These are phyloP conservation scores for Irena cyanogastra DNA, from an alignment of 2,113 vertebrate genomes.

Conservation along the genomic window DNA sequence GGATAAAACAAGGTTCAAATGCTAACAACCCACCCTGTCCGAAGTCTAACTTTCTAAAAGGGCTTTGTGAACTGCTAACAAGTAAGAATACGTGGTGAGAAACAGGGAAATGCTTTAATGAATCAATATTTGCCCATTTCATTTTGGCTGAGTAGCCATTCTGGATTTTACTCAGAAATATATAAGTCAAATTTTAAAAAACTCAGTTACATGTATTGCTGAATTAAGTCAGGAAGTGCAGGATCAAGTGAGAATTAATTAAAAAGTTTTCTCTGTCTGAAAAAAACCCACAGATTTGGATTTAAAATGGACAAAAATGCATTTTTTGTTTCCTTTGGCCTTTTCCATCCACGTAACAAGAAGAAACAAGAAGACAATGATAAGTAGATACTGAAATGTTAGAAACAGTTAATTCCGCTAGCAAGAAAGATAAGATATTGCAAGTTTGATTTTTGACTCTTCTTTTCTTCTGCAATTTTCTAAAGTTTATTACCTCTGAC, in stretches of 20 bases:
- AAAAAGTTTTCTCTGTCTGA: background rate
- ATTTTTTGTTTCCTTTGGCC: background rate
- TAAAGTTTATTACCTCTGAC: background rate
- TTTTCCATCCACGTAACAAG: background rate
- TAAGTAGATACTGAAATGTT: background rate
- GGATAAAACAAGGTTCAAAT: background rate
- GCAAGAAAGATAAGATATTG: background rate
- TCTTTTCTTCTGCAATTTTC: background rate
- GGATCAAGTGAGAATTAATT: background rate
- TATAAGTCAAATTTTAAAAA: background rate
- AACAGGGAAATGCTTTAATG: background rate
- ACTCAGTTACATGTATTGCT: rapidly evolving
- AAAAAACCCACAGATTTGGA: background rate
- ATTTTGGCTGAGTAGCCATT: background rate
- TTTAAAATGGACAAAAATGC: background rate
- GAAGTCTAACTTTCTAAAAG: background rate
- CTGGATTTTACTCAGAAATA: background rate
- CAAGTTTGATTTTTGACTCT: background rate
- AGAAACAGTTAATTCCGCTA: background rate
- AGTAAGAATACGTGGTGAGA: background rate
- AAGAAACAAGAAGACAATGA: background rate
- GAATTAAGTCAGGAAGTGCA: background rate
- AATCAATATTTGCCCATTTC: background rate
- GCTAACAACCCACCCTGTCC: rapidly evolving
- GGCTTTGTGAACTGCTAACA: background rate